Evolutionary conservation across 1,140 invertebrate species (phyloP), one percentile per base, ranked within the genome.

Genomic region (Drosophila gunungcola): DNA sequence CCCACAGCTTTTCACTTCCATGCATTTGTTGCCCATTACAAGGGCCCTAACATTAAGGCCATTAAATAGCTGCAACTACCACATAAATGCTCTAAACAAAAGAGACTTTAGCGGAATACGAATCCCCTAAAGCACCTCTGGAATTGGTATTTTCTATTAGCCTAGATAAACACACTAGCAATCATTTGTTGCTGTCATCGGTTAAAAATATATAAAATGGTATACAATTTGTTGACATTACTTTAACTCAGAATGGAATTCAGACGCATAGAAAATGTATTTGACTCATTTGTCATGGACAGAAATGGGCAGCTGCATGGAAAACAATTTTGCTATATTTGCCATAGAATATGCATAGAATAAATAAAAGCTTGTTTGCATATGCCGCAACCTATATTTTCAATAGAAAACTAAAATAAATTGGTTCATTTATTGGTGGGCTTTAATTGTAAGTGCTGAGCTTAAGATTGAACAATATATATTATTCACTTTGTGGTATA

Each of bases 161-260:
- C 51, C 51, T 36, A 49, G 64, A 16, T 69, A 61, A 60, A 38
- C 43, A 43, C 1, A 21, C 9, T 45, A 9, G 4, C 32, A 67
- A 43, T 46, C 29, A 78, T 55, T 75, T 75, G 43, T 67, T 63
- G 32, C 38, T 21, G 36, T 42, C 63, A n/a, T 27, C 32, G 51
- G 45, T 0, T 29, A 11, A 29, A 3, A 13, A n/a, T 39, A 38
- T 65, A 41, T 13, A 25, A 52, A 78, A 63, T 75, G 60, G 55
- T 82, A 56, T 51, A 57, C 60, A 68, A 77, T 65, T 80, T 73
- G 52, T 48, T 29, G 32, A 80, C 52, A 77, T 69, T 65, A 63
- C 39, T 56, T 41, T 21, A 32, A 52, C 51, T 52, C 76, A 72
- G 65, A 72, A 83, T 62, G 49, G 54, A 62, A 83, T 78, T 74